A percentile compares a stretch with the other conserved stretches of the same genome.
Evolutionary conservation across 2,797 vertebrate genomes (phyloP).

Genomic region (Ptychadena robeensis): DNA sequence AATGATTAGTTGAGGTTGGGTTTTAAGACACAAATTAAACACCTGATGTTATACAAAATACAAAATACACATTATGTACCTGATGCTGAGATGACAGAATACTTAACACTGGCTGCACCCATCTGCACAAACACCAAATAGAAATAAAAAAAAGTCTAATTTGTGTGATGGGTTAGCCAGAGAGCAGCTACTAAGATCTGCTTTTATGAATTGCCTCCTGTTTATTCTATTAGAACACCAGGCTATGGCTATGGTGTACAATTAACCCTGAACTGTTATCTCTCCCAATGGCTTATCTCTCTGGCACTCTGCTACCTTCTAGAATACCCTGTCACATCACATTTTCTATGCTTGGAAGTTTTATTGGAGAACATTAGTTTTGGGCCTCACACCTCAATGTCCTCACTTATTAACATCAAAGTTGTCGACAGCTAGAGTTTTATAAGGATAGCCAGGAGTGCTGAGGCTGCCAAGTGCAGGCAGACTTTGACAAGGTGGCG

Average conservation of each 20-base stretch:
- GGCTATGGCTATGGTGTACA: neutral
- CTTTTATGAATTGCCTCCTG: neutral
- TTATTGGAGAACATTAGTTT: neutral
- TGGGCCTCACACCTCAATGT: constrained; percentile 34
- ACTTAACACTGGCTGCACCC: neutral
- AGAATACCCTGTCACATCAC: constrained; percentile 8
- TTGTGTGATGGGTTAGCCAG: neutral
- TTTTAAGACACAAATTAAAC: constrained; percentile 52
- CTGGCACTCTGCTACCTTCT: neutral
- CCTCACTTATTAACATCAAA: constrained; percentile 17
- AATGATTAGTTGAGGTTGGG: constrained; percentile 59
- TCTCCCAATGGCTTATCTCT: constrained; percentile 8
- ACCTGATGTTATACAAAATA: constrained; percentile 46
- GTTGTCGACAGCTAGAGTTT: constrained; percentile 14
- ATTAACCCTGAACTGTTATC: neutral
- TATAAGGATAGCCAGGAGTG: neutral
- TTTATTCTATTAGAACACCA: neutral
- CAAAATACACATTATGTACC: neutral
- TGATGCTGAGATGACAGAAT: constrained; percentile 10
- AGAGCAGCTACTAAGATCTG: neutral
- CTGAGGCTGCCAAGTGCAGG: neutral
- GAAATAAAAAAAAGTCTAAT: neutral
- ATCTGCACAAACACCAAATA: neutral
- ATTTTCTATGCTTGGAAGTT: neutral
- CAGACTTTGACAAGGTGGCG: neutral